phyloP scores from a whole-genome alignment of 1,140 invertebrate genomes.

The Danaus plexippus region DNA sequence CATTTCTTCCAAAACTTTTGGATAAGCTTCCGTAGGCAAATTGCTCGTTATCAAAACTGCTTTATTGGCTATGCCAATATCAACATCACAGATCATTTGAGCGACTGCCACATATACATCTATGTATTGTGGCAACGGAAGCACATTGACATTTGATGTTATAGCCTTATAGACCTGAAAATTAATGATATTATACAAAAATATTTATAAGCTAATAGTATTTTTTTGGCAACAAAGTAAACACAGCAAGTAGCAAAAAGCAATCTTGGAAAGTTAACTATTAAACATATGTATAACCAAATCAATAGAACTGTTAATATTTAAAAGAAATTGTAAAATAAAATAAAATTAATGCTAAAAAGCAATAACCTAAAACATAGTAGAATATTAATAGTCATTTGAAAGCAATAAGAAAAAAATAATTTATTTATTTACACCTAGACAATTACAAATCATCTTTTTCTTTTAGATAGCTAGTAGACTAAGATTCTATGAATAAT shows the following conservation, averaged over 20 bases:
- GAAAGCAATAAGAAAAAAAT: no score
- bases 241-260: not conserved
- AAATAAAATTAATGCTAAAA: no score
- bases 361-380: no score
- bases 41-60: conserved; percentile 73
- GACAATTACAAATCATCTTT: no score
- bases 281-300: no score
- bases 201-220: not conserved
- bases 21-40: conserved; percentile 65
- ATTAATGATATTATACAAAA: conserved; percentile 5
- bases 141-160: conserved; percentile 34
- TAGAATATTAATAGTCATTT: no score
- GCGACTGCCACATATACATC: conserved; percentile 71
- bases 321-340: no score
- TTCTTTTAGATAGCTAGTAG: no score
- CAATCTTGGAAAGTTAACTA: no score
- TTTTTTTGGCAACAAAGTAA: not conserved
- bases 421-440: no score
- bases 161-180: conserved; percentile 58
- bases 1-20: conserved; percentile 67
- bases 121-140: conserved; percentile 66
- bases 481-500: no score
- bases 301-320: no score
- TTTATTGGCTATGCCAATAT: conserved; percentile 74
- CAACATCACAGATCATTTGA: conserved; percentile 73